Percentiles rank a stretch among this genome's conserved stretches.
These are phyloP conservation scores for Conus ventricosus DNA, from an alignment of 1,140 invertebrate species.

Conservation along the genomic window DNA sequence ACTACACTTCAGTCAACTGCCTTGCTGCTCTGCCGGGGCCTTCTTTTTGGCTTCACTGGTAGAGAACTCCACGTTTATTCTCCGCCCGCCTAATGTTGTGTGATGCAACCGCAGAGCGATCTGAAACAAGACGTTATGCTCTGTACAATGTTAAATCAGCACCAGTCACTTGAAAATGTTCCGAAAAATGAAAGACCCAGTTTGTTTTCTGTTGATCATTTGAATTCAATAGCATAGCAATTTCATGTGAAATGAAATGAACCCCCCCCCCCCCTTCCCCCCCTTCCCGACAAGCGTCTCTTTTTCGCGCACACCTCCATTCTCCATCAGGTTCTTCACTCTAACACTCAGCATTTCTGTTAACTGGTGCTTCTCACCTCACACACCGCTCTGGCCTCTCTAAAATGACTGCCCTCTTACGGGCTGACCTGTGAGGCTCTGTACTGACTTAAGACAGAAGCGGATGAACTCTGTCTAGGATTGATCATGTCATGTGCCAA, in stretches of 20 bases:
- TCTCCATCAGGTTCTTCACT: no score
- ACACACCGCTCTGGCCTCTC: no score
- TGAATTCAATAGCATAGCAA: background rate
- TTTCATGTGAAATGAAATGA: no score
- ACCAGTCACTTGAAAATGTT: background rate
- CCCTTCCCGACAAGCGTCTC: background rate
- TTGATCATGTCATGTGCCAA: no score
- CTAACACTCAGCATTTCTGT: no score
- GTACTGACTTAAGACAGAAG: no score
- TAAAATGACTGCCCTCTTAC: no score
- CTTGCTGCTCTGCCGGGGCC: background rate
- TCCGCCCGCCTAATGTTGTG: constrained; percentile 59
- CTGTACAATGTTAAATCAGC: background rate
- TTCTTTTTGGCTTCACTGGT: constrained; percentile 56
- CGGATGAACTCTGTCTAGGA: no score
- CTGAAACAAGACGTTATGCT: constrained; percentile 40
- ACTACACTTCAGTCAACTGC: background rate
- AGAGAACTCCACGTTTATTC: constrained; percentile 67
- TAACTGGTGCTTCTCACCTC: no score
- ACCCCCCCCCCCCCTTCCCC: background rate
- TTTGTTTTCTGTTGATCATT: background rate
- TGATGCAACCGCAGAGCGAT: constrained; percentile 63
- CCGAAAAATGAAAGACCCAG: background rate
- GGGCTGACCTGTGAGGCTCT: no score
- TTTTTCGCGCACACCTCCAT: no score